Percentiles rank a stretch among this genome's conserved stretches.
Conservation (phyloP, 2,888 invertebrate genomes). For the Amblyjoppa proteus region DNA sequence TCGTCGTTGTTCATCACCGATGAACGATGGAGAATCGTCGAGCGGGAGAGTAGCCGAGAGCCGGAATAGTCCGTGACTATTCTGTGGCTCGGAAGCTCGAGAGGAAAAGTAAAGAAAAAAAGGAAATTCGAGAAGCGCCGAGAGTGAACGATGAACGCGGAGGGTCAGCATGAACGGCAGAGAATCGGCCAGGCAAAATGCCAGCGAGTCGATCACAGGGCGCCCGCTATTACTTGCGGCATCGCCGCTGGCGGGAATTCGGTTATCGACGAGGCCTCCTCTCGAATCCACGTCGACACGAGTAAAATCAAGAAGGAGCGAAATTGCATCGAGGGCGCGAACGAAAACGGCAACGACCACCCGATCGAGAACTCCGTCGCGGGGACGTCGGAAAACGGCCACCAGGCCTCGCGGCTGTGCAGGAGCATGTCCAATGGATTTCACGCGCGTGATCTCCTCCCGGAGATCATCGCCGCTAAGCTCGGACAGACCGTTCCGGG, state of each 20-base stretch:
- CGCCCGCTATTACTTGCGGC: constrained; percentile 36
- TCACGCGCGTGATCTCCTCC: constrained; percentile 80
- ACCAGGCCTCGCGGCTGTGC: constrained; percentile 46
- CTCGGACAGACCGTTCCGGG: constrained; percentile 76
- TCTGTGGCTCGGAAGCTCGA: constrained; percentile 51
- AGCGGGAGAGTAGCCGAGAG: constrained; percentile 50
- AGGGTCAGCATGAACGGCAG: constrained; percentile 78
- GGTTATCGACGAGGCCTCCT: constrained; percentile 69
- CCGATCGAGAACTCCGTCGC: constrained; percentile 64
- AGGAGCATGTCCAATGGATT: constrained; percentile 78
- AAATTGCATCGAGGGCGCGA: constrained; percentile 67
- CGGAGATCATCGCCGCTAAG: constrained; percentile 81
- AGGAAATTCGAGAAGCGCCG: constrained; percentile 58
- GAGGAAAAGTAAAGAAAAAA: constrained; percentile 41
- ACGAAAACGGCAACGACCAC: constrained; percentile 68
- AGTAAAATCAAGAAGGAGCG: constrained; percentile 81
- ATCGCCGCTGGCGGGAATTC: constrained; percentile 43
- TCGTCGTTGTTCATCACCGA: constrained; percentile 17
- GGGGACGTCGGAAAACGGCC: constrained; percentile 57
- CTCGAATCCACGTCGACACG: constrained; percentile 73
- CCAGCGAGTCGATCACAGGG: constrained; percentile 69
- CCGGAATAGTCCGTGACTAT: constrained; percentile 63
- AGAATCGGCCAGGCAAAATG: constrained; percentile 74
- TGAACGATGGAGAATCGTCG: constrained; percentile 43
- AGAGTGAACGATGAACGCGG: constrained; percentile 79